These are phyloP conservation scores for Bergia sp. DNA, from an alignment of 92 coral and sea anemone genomes.

Conservation along the genomic window DNA sequence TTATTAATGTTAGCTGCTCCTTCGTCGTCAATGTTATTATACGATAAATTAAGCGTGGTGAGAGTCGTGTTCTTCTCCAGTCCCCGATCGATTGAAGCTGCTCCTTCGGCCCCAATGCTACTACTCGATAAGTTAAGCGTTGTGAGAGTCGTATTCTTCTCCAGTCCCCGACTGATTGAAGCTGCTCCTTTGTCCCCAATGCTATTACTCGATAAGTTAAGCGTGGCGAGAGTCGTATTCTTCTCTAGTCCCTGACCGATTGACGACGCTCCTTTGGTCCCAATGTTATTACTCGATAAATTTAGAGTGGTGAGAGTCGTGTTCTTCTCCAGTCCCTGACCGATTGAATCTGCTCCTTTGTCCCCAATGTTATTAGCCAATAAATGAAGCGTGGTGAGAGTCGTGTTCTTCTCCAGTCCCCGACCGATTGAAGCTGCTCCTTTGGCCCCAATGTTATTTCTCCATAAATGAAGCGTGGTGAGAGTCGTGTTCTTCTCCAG, in stretches of 20 bases:
- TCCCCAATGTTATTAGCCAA: background rate
- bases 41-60: too few relatives aligned
- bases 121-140: background rate
- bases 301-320: background rate
- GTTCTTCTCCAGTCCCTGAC: constrained; percentile 7
- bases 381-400: background rate
- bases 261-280: background rate
- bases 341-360: background rate
- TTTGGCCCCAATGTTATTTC: too few relatives aligned
- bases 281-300: background rate
- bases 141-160: background rate
- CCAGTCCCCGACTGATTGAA: background rate
- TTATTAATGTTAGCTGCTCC: too few relatives aligned
- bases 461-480: too few relatives aligned
- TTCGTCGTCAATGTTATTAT: background rate
- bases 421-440: background rate
- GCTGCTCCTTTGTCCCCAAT: too few relatives aligned
- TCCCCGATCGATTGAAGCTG: too few relatives aligned
- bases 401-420: background rate
- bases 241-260: background rate
- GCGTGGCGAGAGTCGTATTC: too few relatives aligned
- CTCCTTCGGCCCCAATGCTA: too few relatives aligned
- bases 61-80: too few relatives aligned
- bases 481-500: too few relatives aligned
- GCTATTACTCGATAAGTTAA: too few relatives aligned